Conservation (phyloP, 2,797 vertebrate genomes). For the Paratrypauchen microcephalus region DNA sequence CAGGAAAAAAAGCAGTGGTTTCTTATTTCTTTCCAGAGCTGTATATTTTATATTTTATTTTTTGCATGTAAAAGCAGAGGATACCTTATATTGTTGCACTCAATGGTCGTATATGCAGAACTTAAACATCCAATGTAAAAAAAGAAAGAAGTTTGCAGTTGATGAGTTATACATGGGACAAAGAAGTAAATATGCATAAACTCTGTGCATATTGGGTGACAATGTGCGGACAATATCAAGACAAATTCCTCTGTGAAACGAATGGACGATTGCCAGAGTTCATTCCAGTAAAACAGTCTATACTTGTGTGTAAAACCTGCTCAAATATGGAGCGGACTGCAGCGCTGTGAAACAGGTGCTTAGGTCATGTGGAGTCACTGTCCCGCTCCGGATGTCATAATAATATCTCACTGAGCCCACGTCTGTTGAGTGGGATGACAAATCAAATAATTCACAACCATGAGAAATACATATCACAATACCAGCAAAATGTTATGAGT, state of each 20-base stretch:
- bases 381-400: slow-evolving; percentile 55
- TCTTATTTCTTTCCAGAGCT: too few relatives aligned
- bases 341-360: slow-evolving; percentile 8
- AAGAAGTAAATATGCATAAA: not conserved
- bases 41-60: too few relatives aligned
- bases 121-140: too few relatives aligned
- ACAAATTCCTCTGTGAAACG: not conserved
- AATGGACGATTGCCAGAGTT: not conserved
- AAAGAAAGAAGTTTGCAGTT: too few relatives aligned
- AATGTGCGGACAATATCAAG: not conserved
- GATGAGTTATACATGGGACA: not conserved
- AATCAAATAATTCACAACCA: slow-evolving; percentile 22
- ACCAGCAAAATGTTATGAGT: not conserved
- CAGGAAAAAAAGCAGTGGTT: too few relatives aligned
- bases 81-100: too few relatives aligned
- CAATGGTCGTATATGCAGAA: too few relatives aligned
- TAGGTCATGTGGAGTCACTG: slow-evolving; percentile 43
- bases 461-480: slow-evolving; percentile 33
- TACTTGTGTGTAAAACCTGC: slow-evolving; percentile 8
- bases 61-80: too few relatives aligned
- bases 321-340: slow-evolving; percentile 4
- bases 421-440: slow-evolving; percentile 46
- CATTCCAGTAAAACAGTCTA: not conserved
- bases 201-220: not conserved
- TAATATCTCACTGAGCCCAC: slow-evolving; percentile 52